Evolutionary conservation across 2,797 vertebrate genomes (phyloP).

Genomic region (Enteromius fasciolatus): DNA sequence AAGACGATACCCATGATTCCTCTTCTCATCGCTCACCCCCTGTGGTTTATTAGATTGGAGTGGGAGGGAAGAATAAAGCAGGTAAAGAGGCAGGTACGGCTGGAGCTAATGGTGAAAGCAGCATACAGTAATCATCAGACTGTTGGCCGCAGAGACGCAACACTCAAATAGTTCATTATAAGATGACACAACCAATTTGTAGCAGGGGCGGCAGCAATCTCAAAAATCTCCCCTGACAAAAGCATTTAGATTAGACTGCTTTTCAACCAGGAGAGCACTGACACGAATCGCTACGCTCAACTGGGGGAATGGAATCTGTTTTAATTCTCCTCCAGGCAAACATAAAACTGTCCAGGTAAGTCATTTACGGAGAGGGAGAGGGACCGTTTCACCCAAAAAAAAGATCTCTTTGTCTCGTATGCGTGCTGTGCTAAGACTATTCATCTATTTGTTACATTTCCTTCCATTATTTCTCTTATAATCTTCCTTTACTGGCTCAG

Average conservation of each 20-base stretch:
- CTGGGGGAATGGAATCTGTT: slow-evolving; percentile 77
- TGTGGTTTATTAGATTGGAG: slow-evolving; percentile 53
- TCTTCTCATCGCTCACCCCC: slow-evolving; percentile 34
- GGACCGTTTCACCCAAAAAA: slow-evolving; percentile 35
- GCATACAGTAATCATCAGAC: slow-evolving; percentile 80
- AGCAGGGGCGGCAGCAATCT: slow-evolving; percentile 80
- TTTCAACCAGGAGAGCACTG: slow-evolving; percentile 73
- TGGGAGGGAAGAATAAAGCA: slow-evolving; percentile 40
- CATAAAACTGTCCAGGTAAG: slow-evolving; percentile 85
- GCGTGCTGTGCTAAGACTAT: slow-evolving; percentile 72
- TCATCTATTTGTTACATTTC: slow-evolving; percentile 83
- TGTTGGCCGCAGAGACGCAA: slow-evolving; percentile 80
- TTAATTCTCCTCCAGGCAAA: slow-evolving; percentile 84
- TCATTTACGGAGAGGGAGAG: slow-evolving; percentile 78
- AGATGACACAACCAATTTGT: slow-evolving; percentile 87
- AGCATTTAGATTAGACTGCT: slow-evolving; percentile 83
- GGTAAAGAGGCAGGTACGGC: slow-evolving; percentile 62
- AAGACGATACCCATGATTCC: slow-evolving; percentile 35
- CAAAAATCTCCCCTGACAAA: slow-evolving; percentile 85
- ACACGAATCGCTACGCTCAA: slow-evolving; percentile 75
- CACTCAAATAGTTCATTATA: slow-evolving; percentile 84
- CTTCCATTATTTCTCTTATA: slow-evolving; percentile 89
- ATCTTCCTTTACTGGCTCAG: slow-evolving; percentile 88
- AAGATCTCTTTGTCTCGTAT: slow-evolving; percentile 32
- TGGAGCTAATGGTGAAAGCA: slow-evolving; percentile 66